Conservation (phyloP, 2,113 vertebrate genomes). For the Polypterus bichir region DNA sequence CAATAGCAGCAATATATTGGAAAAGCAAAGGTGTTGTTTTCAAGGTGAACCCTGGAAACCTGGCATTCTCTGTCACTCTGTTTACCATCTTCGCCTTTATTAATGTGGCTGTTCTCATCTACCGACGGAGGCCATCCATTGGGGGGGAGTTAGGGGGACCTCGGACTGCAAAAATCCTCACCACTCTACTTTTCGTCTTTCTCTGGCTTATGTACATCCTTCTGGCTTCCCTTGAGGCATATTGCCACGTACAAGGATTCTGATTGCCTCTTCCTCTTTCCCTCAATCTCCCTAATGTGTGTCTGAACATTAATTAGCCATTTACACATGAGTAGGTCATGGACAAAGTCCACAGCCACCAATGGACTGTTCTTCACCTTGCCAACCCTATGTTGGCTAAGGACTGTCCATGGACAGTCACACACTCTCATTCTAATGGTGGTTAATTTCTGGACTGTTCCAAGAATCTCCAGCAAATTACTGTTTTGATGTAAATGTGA, state of each 20-base stretch:
- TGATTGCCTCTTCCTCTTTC: slow-evolving; percentile 23
- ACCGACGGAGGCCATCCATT: slow-evolving; percentile 45
- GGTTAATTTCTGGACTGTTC: too few species aligned
- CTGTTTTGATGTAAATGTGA: too few species aligned
- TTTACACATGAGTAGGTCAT: too few species aligned
- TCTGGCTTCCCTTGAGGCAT: slow-evolving; percentile 56
- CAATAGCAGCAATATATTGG: slow-evolving; percentile 64
- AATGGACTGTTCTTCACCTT: too few species aligned
- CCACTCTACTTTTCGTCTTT: slow-evolving; percentile 46
- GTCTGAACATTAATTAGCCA: background rate
- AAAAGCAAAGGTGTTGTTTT: slow-evolving; percentile 45
- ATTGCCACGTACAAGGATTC: slow-evolving; percentile 59
- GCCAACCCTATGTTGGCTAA: too few species aligned
- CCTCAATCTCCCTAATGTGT: background rate
- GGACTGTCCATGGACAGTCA: too few species aligned
- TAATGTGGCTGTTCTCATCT: slow-evolving; percentile 44
- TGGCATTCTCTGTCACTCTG: slow-evolving; percentile 67
- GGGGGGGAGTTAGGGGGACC: slow-evolving; percentile 65
- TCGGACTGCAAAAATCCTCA: slow-evolving; percentile 57
- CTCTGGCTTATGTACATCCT: slow-evolving; percentile 66
- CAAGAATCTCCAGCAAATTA: too few species aligned
- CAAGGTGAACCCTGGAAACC: slow-evolving; percentile 52
- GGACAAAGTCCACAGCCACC: too few species aligned
- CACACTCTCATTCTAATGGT: too few species aligned
- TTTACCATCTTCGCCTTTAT: slow-evolving; percentile 58